Conservation (phyloP, 1,140 invertebrate genomes). For the Teleopsis dalmanni region DNA sequence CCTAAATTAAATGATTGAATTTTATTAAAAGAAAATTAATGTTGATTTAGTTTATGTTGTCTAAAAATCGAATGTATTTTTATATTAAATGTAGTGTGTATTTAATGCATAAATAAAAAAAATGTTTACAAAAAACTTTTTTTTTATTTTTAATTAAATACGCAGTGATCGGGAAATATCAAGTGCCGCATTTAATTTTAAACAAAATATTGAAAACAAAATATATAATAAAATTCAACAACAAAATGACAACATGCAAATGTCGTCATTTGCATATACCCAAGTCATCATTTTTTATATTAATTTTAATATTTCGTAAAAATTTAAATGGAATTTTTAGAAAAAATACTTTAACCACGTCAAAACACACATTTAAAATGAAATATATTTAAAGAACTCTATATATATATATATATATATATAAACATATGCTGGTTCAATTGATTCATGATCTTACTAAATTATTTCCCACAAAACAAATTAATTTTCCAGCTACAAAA, state of each 20-base stretch:
- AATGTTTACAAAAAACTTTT: too few species aligned
- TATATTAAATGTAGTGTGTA: too few species aligned
- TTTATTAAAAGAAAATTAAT: too few species aligned
- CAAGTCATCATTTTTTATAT: neutral
- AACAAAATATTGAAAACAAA: neutral
- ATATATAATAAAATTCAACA: neutral
- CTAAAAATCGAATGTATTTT: too few species aligned
- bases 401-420: neutral
- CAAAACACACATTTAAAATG: slow-evolving; percentile 4
- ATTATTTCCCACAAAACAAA: neutral
- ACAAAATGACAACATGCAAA: neutral
- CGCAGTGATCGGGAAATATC: neutral
- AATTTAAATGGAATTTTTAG: slow-evolving; percentile 6
- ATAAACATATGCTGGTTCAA: neutral
- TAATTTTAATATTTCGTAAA: neutral
- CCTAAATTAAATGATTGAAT: too few species aligned
- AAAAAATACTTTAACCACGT: slow-evolving; percentile 4
- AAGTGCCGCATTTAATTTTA: neutral
- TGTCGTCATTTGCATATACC: neutral
- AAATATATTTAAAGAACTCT: neutral
- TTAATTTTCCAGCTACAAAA: neutral
- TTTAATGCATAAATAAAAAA: too few species aligned
- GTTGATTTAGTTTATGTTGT: too few species aligned
- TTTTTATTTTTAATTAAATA: too few species aligned
- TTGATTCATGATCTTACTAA: neutral